Evolutionary conservation across 2,113 vertebrate genomes (phyloP).

Genomic region (Chlamydotis undulata): DNA sequence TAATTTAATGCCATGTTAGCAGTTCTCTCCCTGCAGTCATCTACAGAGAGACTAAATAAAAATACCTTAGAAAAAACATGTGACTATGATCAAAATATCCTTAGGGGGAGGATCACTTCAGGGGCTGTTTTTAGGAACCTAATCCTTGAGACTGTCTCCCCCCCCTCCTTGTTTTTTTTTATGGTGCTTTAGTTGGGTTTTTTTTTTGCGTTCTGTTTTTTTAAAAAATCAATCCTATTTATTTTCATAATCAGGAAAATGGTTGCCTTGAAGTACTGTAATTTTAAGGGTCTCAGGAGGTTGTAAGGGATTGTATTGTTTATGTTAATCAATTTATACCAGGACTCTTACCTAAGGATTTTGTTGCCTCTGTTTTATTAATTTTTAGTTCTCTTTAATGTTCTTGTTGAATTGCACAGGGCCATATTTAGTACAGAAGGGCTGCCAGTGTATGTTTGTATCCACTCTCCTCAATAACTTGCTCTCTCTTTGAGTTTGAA

Average conservation of each 20-base stretch:
- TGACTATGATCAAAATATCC: constrained; percentile 40
- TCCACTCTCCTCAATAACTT: background rate
- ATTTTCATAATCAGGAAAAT: background rate
- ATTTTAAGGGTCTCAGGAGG: background rate
- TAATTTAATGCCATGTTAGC: background rate
- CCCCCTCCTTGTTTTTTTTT: background rate
- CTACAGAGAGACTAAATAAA: constrained; percentile 44
- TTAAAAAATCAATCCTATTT: background rate
- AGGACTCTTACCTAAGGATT: background rate
- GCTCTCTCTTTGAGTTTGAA: background rate
- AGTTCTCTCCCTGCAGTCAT: constrained; percentile 3
- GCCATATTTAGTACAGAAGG: fast-evolving
- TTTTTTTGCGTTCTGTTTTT: background rate
- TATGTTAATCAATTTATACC: background rate
- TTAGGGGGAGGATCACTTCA: background rate
- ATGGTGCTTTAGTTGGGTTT: background rate
- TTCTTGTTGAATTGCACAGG: background rate
- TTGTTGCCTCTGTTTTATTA: background rate
- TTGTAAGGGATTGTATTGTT: background rate
- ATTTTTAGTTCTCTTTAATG: background rate
- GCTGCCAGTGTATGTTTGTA: background rate
- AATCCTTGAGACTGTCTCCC: background rate
- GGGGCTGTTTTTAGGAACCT: background rate
- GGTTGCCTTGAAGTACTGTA: background rate
- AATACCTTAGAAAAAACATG: constrained; percentile 5